Percentiles rank a stretch among this genome's conserved stretches.
phyloP scores from a whole-genome alignment of 2,113 vertebrate genomes.

The Sinocyclocheilus maitianheensis region DNA sequence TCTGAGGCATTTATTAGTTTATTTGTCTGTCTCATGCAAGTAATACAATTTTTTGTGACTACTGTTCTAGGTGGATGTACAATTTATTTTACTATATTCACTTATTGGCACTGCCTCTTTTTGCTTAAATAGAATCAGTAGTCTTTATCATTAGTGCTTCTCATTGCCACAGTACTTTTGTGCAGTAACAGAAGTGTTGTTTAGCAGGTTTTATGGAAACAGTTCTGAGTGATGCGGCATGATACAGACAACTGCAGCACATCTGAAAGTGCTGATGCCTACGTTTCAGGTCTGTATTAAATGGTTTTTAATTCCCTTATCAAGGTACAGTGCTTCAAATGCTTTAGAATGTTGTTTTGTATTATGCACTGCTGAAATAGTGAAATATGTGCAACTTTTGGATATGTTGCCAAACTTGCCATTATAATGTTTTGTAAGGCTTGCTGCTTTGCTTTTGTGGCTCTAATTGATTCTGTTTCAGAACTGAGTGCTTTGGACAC shows the following conservation, averaged over 20 bases:
- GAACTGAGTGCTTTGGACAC: constrained; percentile 8
- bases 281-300: neutral
- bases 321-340: neutral
- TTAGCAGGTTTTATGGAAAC: neutral
- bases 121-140: neutral
- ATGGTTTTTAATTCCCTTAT: constrained; percentile 9
- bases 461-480: neutral
- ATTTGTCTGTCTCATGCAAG: neutral
- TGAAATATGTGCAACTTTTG: neutral
- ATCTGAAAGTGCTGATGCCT: constrained; percentile 15
- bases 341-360: neutral
- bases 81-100: neutral
- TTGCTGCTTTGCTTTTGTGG: neutral
- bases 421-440: neutral
- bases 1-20: neutral
- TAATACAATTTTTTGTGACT: neutral
- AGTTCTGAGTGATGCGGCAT: neutral
- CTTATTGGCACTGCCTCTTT: neutral
- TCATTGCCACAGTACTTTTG: neutral
- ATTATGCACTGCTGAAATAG: neutral
- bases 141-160: neutral
- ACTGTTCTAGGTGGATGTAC: neutral
- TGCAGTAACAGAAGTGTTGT: neutral
- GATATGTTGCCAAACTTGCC: neutral
- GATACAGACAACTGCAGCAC: neutral